Conservation (phyloP, 2,113 vertebrate species). For the Rana temporaria region DNA sequence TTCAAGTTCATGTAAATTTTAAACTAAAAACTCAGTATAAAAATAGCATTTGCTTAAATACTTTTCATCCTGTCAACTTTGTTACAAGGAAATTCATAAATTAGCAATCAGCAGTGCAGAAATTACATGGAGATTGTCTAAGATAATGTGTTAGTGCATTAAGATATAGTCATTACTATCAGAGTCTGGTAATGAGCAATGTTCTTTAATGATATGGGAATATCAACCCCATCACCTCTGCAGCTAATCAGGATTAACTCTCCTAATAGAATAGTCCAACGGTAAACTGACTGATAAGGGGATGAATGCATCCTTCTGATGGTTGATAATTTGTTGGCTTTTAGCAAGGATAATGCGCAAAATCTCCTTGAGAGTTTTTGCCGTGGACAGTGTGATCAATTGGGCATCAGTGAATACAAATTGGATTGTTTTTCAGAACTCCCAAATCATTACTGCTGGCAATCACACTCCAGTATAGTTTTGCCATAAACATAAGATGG, state of each 20-base stretch:
- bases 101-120: constrained; percentile 31
- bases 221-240: constrained; percentile 29
- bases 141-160: constrained; percentile 49
- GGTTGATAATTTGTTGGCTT: neutral
- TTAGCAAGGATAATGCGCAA: neutral
- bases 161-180: constrained; percentile 49
- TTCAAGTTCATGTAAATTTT: neutral
- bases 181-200: constrained; percentile 47
- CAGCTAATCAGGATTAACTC: constrained; percentile 38
- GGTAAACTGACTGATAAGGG: constrained; percentile 20
- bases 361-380: too few relatives aligned
- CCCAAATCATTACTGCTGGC: too few relatives aligned
- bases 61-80: constrained; percentile 10
- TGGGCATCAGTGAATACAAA: too few relatives aligned
- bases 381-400: too few relatives aligned
- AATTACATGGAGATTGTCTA: constrained; percentile 14
- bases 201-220: constrained; percentile 34
- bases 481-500: too few relatives aligned
- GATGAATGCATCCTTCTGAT: neutral
- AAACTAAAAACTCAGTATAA: neutral
- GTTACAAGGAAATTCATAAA: constrained; percentile 22
- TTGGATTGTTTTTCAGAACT: too few relatives aligned
- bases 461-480: too few relatives aligned
- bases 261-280: constrained; percentile 8
- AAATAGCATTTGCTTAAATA: neutral